These are phyloP conservation scores for Euplexia lucipara DNA, from an alignment of 2,888 invertebrate species.

Conservation along the genomic window DNA sequence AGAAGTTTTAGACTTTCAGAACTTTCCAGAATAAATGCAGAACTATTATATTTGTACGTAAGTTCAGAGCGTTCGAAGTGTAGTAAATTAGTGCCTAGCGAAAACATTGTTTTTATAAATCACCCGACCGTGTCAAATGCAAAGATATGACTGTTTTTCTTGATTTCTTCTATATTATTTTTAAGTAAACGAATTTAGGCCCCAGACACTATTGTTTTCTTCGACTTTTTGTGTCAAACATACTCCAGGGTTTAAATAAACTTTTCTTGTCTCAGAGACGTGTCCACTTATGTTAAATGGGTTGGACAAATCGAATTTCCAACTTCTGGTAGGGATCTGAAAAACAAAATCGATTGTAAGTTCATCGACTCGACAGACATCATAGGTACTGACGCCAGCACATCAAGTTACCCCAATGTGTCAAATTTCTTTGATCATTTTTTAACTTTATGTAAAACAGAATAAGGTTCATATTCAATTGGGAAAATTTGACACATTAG, in stretches of 20 bases:
- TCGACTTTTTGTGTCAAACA: neutral
- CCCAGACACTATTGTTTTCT: neutral
- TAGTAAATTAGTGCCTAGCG: neutral
- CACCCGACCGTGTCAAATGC: slow-evolving; percentile 9
- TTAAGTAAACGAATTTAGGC: neutral
- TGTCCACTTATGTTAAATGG: slow-evolving; percentile 11
- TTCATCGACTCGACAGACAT: neutral
- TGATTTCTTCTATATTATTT: slow-evolving; percentile 8
- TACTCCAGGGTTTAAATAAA: neutral
- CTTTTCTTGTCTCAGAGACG: neutral
- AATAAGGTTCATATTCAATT: too few species aligned
- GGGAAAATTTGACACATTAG: too few species aligned
- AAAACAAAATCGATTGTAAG: neutral
- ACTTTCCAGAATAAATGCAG: slow-evolving; percentile 28
- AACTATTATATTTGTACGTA: neutral
- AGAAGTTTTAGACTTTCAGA: slow-evolving; percentile 18
- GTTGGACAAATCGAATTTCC: neutral
- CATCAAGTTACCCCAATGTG: too few species aligned
- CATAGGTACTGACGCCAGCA: too few species aligned
- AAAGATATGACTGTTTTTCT: slow-evolving; percentile 6
- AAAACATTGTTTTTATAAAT: slow-evolving; percentile 12
- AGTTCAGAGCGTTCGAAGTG: neutral
- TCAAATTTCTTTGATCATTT: too few species aligned
- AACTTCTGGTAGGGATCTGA: neutral
- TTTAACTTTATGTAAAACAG: too few species aligned